These are phyloP conservation scores for Brachypteracias leptosomus DNA, from an alignment of 2,113 vertebrate genomes.

Conservation along the genomic window DNA sequence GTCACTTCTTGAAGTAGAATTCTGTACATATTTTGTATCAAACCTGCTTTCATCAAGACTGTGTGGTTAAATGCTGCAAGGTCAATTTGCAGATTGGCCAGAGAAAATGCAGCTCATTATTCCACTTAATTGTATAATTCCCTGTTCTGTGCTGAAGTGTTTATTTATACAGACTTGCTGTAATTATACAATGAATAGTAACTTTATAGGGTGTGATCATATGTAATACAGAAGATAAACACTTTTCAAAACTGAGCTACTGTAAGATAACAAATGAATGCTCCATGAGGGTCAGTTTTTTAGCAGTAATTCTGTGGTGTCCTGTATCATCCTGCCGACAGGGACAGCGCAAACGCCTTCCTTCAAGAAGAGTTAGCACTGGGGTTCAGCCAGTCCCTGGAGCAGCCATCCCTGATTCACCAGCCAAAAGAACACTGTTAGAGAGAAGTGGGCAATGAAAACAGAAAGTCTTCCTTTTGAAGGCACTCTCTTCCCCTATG, in stretches of 20 bases:
- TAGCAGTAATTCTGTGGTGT: neutral
- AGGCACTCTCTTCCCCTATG: neutral
- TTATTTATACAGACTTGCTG: neutral
- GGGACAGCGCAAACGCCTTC: neutral
- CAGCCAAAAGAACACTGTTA: neutral
- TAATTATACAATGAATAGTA: neutral
- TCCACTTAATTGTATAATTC: neutral
- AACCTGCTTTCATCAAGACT: neutral
- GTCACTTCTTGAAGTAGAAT: neutral
- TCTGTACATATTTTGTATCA: neutral
- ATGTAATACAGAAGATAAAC: neutral
- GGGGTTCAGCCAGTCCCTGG: neutral
- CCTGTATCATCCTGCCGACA: neutral
- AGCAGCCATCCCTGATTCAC: neutral
- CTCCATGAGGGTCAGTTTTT: neutral
- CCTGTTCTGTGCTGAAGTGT: neutral
- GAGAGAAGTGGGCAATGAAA: neutral
- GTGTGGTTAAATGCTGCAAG: neutral
- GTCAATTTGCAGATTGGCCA: neutral
- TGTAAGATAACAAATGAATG: neutral
- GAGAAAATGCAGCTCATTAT: neutral
- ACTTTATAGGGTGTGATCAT: neutral
- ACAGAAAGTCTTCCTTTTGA: neutral
- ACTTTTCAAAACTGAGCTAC: neutral
- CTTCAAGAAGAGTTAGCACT: neutral